Evolutionary conservation across 2,113 vertebrate species (phyloP).

Genomic region (Arvicanthis niloticus): DNA sequence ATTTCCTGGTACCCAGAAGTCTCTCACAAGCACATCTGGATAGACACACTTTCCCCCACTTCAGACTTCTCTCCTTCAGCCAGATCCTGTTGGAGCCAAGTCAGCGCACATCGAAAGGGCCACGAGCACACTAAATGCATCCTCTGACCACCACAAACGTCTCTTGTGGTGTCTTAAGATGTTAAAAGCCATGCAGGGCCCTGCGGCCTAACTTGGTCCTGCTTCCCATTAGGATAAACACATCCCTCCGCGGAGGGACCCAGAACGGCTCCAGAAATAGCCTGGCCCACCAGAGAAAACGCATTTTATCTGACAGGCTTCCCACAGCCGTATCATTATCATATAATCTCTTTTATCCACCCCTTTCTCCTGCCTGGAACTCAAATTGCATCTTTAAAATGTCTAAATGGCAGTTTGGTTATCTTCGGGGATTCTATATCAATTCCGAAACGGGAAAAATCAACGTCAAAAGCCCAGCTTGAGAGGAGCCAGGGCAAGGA

Average conservation of each 20-base stretch:
- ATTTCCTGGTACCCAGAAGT: background rate
- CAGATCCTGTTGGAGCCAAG: slow-evolving; percentile 56
- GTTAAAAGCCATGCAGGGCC: slow-evolving; percentile 73
- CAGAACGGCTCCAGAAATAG: slow-evolving; percentile 78
- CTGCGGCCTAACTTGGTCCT: background rate
- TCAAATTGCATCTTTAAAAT: slow-evolving; percentile 81
- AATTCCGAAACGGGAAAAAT: slow-evolving; percentile 65
- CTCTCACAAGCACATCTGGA: background rate
- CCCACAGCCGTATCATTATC: slow-evolving; percentile 78
- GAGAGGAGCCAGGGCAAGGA: background rate
- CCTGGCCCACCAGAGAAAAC: slow-evolving; percentile 74
- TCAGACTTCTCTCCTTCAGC: background rate
- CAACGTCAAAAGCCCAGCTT: slow-evolving; percentile 56
- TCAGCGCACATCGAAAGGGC: slow-evolving; percentile 50
- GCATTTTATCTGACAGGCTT: slow-evolving; percentile 72
- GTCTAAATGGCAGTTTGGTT: slow-evolving; percentile 74
- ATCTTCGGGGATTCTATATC: slow-evolving; percentile 30
- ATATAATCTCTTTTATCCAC: slow-evolving; percentile 81
- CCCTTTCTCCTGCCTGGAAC: slow-evolving; percentile 68
- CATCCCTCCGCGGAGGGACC: slow-evolving; percentile 41
- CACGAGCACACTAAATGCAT: background rate
- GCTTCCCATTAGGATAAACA: slow-evolving; percentile 80
- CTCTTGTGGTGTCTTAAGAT: slow-evolving; percentile 64
- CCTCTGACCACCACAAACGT: slow-evolving; percentile 59
- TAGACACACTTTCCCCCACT: background rate